Evolutionary conservation across 1,140 invertebrate genomes (phyloP).

Genomic region (Stratiolaelaps scimitus): DNA sequence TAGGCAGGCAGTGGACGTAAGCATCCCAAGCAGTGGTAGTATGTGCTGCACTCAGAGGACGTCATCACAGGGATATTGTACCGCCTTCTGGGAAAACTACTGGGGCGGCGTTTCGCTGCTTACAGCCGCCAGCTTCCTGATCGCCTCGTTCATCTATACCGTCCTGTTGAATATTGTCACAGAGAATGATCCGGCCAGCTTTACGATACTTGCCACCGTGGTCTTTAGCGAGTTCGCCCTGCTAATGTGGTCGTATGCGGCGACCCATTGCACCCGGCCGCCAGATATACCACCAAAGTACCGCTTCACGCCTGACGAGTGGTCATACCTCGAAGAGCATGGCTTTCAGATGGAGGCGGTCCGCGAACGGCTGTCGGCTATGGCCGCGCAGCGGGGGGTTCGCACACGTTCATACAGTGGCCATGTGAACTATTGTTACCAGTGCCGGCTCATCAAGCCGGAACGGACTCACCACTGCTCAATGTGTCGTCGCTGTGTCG

Average conservation of each 20-base stretch:
- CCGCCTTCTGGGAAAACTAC: too few relatives aligned
- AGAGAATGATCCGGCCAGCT: too few relatives aligned
- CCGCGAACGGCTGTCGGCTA: not conserved
- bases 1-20: too few relatives aligned
- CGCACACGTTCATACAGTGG: not conserved
- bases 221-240: too few relatives aligned
- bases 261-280: not conserved
- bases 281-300: not conserved
- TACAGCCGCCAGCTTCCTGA: too few relatives aligned
- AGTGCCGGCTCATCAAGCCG: constrained; percentile 44
- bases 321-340: not conserved
- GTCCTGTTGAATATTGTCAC: too few relatives aligned
- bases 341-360: not conserved
- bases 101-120: too few relatives aligned
- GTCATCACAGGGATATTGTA: too few relatives aligned
- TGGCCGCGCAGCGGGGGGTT: not conserved
- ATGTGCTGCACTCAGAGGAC: too few relatives aligned
- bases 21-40: too few relatives aligned
- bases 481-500: constrained; percentile 86
- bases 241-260: not conserved
- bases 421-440: constrained; percentile 43
- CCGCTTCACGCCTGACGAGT: not conserved
- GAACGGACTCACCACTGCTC: constrained; percentile 91
- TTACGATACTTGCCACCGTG: too few relatives aligned
- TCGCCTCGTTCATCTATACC: too few relatives aligned